Base-by-base conservation (phyloP, 2,888 invertebrate species). In the Lasioglossum pauxillum region DNA sequence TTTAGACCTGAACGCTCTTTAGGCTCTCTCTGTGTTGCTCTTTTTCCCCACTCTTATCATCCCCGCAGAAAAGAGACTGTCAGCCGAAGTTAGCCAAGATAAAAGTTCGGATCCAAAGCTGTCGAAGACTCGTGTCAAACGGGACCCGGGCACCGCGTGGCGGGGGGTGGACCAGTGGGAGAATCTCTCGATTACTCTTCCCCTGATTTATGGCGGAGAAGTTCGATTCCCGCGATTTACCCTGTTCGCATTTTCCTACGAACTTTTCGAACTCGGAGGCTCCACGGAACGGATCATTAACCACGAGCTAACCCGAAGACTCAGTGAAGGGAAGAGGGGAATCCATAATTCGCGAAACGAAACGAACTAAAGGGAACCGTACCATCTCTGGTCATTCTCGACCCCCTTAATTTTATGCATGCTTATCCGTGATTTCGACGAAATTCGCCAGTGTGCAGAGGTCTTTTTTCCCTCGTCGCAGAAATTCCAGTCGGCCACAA, bases 251-350 rank as follows among this genome's bases (percentile, higher is more conserved):
- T 46, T 75, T 49, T 38, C 75, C 41, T 57, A 23, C 41, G 23
- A 78, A 78, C 78, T 71, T 78, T 71, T 71, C 71, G 38, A 71
- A 72, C 71, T 78, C 14, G 8, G n/a, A 31, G 46, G 41, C 35
- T 23, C 16, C 78, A 27, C 31, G 27, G 60, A 23, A 72, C 79
- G 53, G 78, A 64, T 74, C 80, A 80, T 80, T 80, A 80, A 74
- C 74, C 80, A 74, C 74, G 44, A 38, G 64, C 69, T n/a, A 38
- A 19, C 69, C 41, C 35, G 49, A 31, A 27, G 27, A 7, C 60
- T 60, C 60, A 35, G 41, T 1, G 5, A 27, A 8, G 19, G 49
- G 23, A 67, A 60, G n/a, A 27, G 35, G 7, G 64, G 27, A 41
- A 38, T 80, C 73, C 74, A 74, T 46, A 75, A 71, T 46, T 60